Conservation (phyloP, 1,140 invertebrate genomes). For the Cardiocondyla obscurior region DNA sequence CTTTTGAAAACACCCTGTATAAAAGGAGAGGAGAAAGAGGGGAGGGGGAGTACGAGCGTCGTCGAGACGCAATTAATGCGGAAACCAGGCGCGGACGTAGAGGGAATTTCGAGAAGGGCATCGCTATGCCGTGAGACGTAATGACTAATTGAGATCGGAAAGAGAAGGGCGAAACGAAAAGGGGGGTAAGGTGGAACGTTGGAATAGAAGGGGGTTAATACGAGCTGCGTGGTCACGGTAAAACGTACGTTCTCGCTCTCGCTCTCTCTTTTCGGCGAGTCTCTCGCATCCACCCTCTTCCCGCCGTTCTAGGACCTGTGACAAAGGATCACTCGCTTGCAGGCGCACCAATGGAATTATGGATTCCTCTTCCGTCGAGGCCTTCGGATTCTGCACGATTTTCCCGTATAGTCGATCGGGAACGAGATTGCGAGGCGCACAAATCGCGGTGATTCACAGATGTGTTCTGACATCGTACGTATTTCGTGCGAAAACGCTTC, state of each 20-base stretch:
- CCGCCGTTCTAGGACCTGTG: slow-evolving; percentile 40
- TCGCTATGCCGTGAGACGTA: slow-evolving; percentile 70
- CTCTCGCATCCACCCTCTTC: slow-evolving; percentile 6
- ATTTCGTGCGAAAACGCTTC: not conserved
- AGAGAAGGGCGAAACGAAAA: slow-evolving; percentile 26
- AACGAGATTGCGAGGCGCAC: not conserved
- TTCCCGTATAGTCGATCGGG: slow-evolving; percentile 62
- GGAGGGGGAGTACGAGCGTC: slow-evolving; percentile 37
- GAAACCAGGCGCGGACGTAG: slow-evolving; percentile 61
- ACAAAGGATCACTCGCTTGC: slow-evolving; percentile 72
- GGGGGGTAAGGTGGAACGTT: not conserved
- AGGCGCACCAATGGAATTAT: slow-evolving; percentile 70
- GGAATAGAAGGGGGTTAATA: slow-evolving; percentile 64
- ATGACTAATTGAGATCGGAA: slow-evolving; percentile 74
- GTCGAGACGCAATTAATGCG: slow-evolving; percentile 72
- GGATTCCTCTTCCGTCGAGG: slow-evolving; percentile 49
- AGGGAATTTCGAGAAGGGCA: slow-evolving; percentile 68
- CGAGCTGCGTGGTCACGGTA: slow-evolving; percentile 69
- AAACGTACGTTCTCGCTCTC: slow-evolving; percentile 61
- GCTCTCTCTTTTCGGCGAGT: slow-evolving; percentile 7
- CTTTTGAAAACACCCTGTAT: slow-evolving; percentile 65
- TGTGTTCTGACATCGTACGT: not conserved
- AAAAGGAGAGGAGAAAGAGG: not conserved
- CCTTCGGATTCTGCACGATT: slow-evolving; percentile 46
- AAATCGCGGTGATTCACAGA: slow-evolving; percentile 26